A percentile compares a stretch with the other conserved stretches of the same genome.
Conservation (phyloP, 2,113 vertebrate species). For the Thermophis baileyi region DNA sequence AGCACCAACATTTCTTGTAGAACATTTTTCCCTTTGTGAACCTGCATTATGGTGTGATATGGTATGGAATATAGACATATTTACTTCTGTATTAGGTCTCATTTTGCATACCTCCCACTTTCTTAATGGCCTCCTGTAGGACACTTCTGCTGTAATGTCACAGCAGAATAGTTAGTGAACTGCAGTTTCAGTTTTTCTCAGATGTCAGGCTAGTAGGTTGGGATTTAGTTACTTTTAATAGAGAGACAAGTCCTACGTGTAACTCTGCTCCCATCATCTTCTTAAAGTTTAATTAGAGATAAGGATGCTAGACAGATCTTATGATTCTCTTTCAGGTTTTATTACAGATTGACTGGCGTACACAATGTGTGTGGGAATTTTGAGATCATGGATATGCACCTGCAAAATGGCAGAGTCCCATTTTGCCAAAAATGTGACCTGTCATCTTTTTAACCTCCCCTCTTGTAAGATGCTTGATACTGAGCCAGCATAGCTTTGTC, state of each 20-base stretch:
- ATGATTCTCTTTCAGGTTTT: neutral
- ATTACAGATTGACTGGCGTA: neutral
- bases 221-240: constrained; percentile 13
- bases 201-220: constrained; percentile 16
- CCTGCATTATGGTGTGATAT: neutral
- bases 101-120: neutral
- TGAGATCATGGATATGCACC: neutral
- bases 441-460: neutral
- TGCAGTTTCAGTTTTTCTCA: neutral
- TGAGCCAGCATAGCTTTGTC: neutral
- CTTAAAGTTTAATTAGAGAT: constrained; percentile 34
- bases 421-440: neutral
- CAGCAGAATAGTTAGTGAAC: neutral
- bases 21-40: neutral
- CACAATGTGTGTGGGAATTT: neutral
- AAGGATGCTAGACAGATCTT: neutral
- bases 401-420: neutral
- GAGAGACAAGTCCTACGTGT: neutral
- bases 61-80: neutral
- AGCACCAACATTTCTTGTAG: neutral
- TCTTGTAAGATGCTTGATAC: neutral
- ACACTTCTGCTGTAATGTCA: neutral
- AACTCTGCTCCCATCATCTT: constrained; percentile 18
- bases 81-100: neutral
- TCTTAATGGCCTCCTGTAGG: neutral